phyloP scores from a whole-genome alignment of 2,113 vertebrate genomes.

The Conger conger region DNA sequence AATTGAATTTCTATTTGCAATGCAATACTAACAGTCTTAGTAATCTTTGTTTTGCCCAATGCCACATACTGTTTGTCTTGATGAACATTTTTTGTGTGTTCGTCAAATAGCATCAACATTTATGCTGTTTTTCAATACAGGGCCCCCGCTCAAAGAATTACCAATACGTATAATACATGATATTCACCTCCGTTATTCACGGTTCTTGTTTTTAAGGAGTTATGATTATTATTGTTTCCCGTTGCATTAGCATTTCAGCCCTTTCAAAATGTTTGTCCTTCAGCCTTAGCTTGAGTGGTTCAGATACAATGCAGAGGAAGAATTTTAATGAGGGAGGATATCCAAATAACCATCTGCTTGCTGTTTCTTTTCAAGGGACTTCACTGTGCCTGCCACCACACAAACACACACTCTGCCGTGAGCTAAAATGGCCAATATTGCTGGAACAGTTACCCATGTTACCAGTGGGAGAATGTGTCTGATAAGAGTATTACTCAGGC shows the following conservation, averaged over 20 bases:
- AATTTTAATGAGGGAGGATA: background rate
- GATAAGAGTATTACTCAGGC: conserved; percentile 18
- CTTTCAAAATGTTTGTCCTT: background rate
- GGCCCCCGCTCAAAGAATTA: no score
- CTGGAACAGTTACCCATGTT: background rate
- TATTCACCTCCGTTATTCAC: no score
- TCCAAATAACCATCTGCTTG: background rate
- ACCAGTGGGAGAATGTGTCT: background rate
- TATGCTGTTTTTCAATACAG: no score
- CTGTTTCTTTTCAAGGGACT: background rate
- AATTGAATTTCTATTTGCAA: no score
- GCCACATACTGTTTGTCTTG: no score
- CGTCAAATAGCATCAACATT: no score
- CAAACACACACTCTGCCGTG: background rate
- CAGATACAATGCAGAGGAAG: background rate
- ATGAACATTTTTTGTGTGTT: no score
- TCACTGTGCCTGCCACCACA: background rate
- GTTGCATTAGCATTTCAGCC: background rate
- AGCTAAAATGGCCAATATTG: background rate
- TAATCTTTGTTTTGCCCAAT: no score
- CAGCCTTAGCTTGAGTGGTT: background rate
- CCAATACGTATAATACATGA: no score
- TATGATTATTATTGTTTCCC: background rate
- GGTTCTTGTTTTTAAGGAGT: background rate
- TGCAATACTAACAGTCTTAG: no score